These are phyloP conservation scores for Limnephilus auricula DNA, from an alignment of 2,888 invertebrate genomes.

Conservation along the genomic window DNA sequence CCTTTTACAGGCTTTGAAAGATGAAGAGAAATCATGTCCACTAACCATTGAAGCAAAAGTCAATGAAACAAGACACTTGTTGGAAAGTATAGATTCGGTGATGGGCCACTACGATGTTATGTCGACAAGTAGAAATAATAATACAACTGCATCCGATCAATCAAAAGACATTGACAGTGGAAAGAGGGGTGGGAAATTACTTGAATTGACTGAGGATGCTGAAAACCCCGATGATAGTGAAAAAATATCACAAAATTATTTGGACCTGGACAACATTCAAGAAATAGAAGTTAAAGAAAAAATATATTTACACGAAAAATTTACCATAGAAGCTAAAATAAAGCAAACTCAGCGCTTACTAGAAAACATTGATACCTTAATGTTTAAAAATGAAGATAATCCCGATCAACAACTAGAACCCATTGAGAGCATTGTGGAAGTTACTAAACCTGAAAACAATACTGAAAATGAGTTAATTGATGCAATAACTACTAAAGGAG, in stretches of 20 bases:
- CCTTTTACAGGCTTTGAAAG: background rate
- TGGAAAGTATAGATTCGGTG: slow-evolving; percentile 42
- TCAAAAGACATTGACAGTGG: slow-evolving; percentile 4
- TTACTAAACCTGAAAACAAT: background rate
- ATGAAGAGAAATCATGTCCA: background rate
- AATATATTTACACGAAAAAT: background rate
- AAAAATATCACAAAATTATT: background rate
- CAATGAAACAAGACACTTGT: slow-evolving; percentile 39
- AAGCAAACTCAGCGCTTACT: slow-evolving; percentile 58
- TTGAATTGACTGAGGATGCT: background rate
- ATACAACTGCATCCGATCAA: slow-evolving; percentile 69
- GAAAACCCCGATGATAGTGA: background rate
- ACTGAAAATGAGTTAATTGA: background rate
- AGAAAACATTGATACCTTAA: slow-evolving; percentile 42
- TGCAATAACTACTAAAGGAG: slow-evolving; percentile 7
- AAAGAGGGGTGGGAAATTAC: background rate
- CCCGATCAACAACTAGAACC: background rate
- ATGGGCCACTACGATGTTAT: slow-evolving; percentile 70
- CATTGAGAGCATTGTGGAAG: background rate
- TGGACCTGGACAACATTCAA: background rate
- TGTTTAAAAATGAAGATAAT: background rate
- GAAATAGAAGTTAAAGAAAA: background rate
- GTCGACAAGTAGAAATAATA: slow-evolving; percentile 71
- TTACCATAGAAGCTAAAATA: slow-evolving; percentile 54
- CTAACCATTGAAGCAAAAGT: slow-evolving; percentile 14